phyloP scores from a whole-genome alignment of 1,140 invertebrate species.

The Leptinotarsa lineolata region DNA sequence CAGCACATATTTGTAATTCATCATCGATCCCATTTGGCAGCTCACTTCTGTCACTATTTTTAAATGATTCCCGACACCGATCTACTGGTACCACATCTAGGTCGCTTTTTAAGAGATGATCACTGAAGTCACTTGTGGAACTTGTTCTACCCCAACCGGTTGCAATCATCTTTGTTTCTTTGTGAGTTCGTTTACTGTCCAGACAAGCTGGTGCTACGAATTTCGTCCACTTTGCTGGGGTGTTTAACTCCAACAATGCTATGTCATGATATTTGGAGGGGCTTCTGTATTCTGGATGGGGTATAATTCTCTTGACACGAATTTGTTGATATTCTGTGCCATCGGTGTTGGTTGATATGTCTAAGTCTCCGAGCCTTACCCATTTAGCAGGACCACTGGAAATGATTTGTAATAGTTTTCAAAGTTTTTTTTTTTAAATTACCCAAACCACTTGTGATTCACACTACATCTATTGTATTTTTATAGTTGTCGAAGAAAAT shows the following conservation, averaged over 20 bases:
- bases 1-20: conserved; percentile 1
- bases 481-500: too few relatives aligned
- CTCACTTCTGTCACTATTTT: too few relatives aligned
- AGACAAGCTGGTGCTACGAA: conserved; percentile 32
- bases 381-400: conserved; percentile 35
- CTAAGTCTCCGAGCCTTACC: conserved; percentile 46
- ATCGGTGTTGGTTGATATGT: conserved; percentile 33
- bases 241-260: conserved; percentile 52
- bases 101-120: conserved; percentile 59
- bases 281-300: conserved; percentile 52
- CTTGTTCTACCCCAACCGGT: conserved; percentile 50
- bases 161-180: conserved; percentile 18
- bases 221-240: not conserved
- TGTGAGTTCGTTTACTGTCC: conserved; percentile 46
- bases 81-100: not conserved
- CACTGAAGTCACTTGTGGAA: conserved; percentile 53
- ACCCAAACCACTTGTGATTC: too few relatives aligned
- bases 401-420: too few relatives aligned
- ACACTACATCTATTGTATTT: too few relatives aligned
- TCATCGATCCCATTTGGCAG: not conserved
- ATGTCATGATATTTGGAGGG: conserved; percentile 56
- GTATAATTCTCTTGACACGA: conserved; percentile 24
- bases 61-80: not conserved
- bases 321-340: conserved; percentile 35
- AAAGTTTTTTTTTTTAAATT: too few relatives aligned